Percentiles rank a stretch among this genome's conserved stretches.
Conservation (phyloP, 2,888 invertebrate genomes). For the Anticlea derivata region DNA sequence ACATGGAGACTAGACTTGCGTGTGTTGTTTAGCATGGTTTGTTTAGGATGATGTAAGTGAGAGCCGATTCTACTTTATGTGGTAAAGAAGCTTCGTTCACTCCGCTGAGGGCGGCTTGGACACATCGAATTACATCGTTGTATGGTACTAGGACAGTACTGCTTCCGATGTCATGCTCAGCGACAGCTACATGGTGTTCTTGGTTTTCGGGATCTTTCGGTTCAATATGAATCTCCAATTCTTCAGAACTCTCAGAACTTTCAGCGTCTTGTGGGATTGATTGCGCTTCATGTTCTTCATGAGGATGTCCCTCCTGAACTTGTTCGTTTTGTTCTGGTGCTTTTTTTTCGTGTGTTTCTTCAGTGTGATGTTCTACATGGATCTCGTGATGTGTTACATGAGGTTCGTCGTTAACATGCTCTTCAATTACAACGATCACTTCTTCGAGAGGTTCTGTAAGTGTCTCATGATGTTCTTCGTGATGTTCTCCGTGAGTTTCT, state of each 20-base stretch:
- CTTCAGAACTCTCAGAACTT: background rate
- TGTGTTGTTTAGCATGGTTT: conserved; percentile 49
- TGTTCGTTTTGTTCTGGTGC: too few species aligned
- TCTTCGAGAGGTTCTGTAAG: background rate
- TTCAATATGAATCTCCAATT: background rate
- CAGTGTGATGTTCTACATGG: conserved; percentile 9
- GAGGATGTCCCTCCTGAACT: background rate
- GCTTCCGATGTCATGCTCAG: conserved; percentile 4
- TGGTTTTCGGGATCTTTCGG: conserved; percentile 25
- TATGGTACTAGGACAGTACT: conserved; percentile 45
- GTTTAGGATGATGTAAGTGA: conserved; percentile 67
- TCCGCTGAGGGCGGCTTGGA: conserved; percentile 55
- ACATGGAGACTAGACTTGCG: conserved; percentile 49
- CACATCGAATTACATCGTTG: conserved; percentile 63
- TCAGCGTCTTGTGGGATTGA: conserved; percentile 1
- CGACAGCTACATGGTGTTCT: conserved; percentile 3
- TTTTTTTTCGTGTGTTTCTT: conserved; percentile 14
- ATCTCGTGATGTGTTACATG: background rate
- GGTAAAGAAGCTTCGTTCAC: conserved; percentile 35
- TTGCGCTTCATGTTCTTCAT: conserved; percentile 4
- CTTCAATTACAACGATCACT: background rate
- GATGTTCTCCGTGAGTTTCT: conserved; percentile 8
- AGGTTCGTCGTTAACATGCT: conserved; percentile 17
- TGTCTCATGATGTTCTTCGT: background rate
- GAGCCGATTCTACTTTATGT: conserved; percentile 50